Conservation (phyloP, 2,888 invertebrate species). For the Pollenia angustigena region DNA sequence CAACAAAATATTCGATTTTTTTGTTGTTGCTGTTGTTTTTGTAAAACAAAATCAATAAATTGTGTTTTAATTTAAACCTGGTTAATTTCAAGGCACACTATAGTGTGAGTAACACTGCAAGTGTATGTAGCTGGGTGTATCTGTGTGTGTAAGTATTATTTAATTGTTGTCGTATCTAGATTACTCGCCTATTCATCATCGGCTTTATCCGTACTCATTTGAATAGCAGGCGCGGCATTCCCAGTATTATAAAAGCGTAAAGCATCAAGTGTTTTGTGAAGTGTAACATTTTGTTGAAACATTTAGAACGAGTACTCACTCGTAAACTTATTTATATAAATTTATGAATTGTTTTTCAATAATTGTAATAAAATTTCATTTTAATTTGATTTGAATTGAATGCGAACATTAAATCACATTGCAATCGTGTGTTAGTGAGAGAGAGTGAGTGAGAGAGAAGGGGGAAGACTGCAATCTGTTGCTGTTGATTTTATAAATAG, state of each 20-base stretch:
- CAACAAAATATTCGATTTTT: not conserved
- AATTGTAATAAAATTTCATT: constrained; percentile 35
- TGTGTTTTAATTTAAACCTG: constrained; percentile 29
- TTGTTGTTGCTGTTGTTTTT: constrained; percentile 20
- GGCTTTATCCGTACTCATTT: not conserved
- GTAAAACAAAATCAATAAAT: constrained; percentile 47
- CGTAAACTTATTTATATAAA: not conserved
- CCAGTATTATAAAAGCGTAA: not conserved
- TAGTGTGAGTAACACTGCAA: not conserved
- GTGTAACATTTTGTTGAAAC: constrained; percentile 15
- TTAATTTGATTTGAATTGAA: constrained; percentile 18
- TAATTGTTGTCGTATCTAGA: not conserved
- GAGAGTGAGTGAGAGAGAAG: not conserved
- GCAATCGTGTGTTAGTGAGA: constrained; percentile 10
- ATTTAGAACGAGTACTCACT: constrained; percentile 13
- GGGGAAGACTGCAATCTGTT: not conserved
- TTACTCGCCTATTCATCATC: constrained; percentile 9
- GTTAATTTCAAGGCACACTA: constrained; percentile 24
- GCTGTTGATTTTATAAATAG: constrained; percentile 9
- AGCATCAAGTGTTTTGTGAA: constrained; percentile 29
- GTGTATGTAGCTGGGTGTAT: not conserved
- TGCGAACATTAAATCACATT: constrained; percentile 25
- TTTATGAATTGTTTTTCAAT: constrained; percentile 48
- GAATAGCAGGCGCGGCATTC: constrained; percentile 17
- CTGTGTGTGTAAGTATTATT: not conserved